Evolutionary conservation across 2,797 vertebrate genomes (phyloP), one percentile per base, ranked within the genome.

Genomic region (Menidia menidia): DNA sequence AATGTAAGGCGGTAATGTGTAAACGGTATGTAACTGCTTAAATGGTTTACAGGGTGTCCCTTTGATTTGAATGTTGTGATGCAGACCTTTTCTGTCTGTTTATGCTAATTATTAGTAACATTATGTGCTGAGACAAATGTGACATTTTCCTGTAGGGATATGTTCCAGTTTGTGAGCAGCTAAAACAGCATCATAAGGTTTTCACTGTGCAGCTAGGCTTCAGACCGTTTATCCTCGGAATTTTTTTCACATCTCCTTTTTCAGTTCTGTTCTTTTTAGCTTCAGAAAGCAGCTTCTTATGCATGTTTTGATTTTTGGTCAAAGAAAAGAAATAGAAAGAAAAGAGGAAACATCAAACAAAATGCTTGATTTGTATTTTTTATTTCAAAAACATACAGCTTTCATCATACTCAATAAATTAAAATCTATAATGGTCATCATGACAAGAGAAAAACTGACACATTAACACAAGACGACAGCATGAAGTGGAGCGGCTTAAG

Each of bases 351-450:
- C 41, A 60, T 11, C 74, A 60, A 64, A 19, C 2, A 54, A 33
- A 18, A 41, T 47, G 1, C 2, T 50, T 18, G 42, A 82, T 77
- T 83, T 81, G 15, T 57, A 59, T 35, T 72, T 87, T 90, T 91
- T 90, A 89, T 90, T 92, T 89, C 80, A 90, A 92, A 93, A 93
- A 91, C 82, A 87, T 88, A 78, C 76, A 77, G 60, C 31, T 80
- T 90, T 91, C 87, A 80, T 92, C 68, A 87, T 89, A 87, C 84
- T 89, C 77, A 85, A 90, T 92, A 88, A 89, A 89, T 91, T 75
- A 90, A 86, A 87, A 81, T 86, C 71, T 69, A 89, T 84, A 77
- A 86, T 88, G 81, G 82, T 84, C 52, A 77, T 84, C 74, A 86
- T 84, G 78, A 81, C 25, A 55, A 51, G 30, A 71, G 41, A 68